These are phyloP conservation scores for Macrotis lagotis DNA, from an alignment of 2,113 vertebrate species.

Conservation along the genomic window DNA sequence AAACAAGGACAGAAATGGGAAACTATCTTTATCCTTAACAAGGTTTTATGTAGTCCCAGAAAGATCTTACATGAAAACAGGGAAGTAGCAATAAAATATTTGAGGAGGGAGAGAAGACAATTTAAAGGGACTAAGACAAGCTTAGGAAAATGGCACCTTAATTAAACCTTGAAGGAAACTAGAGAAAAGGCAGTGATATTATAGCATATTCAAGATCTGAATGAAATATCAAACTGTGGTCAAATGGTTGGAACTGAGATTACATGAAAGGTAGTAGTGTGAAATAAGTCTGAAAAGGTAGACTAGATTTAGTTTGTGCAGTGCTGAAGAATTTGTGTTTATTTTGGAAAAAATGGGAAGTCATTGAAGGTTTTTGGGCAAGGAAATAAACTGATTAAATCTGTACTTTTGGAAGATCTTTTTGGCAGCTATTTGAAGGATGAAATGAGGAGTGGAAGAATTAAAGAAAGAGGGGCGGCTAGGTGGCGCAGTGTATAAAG, in stretches of 20 bases:
- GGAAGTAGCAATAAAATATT: background rate
- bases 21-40: background rate
- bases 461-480: background rate
- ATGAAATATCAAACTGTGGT: background rate
- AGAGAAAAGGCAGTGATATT: background rate
- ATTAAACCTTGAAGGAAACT: background rate
- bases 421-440: background rate
- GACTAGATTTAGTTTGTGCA: background rate
- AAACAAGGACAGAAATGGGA: background rate
- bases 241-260: background rate
- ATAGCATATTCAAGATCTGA: background rate
- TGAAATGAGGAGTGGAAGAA: background rate
- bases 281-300: background rate
- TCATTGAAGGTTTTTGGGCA: background rate
- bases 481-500: too few species aligned
- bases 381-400: background rate
- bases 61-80: background rate
- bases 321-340: background rate
- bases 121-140: background rate
- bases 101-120: background rate
- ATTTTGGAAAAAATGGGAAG: background rate
- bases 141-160: background rate
- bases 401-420: background rate
- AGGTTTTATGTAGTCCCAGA: background rate
- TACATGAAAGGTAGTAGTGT: background rate